phyloP scores from a whole-genome alignment of 2,797 vertebrate species.

The Rhynchotus rufescens region DNA sequence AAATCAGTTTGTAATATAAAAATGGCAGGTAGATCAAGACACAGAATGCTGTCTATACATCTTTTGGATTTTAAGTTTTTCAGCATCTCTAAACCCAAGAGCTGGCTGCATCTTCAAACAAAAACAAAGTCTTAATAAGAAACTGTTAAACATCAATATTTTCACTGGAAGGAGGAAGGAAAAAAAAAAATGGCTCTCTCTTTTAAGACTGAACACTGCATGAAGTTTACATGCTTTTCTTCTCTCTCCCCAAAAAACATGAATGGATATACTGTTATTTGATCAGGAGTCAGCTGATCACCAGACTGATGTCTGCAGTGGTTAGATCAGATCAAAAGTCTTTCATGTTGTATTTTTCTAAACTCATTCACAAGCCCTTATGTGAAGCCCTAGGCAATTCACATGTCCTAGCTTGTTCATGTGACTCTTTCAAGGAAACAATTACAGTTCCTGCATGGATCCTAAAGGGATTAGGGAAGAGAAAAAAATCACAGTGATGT shows the following conservation, averaged over 20 bases:
- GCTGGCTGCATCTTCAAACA: not conserved
- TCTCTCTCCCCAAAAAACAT: not conserved
- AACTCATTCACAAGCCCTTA: not conserved
- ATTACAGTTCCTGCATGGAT: not conserved
- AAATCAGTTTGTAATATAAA: not conserved
- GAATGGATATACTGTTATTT: not conserved
- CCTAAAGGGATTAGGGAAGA: not conserved
- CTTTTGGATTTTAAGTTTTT: not conserved
- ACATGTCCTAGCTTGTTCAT: not conserved
- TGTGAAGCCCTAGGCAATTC: not conserved
- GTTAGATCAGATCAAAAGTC: not conserved
- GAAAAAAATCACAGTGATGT: not conserved
- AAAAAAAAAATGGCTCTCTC: too few relatives aligned
- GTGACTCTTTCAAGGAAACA: not conserved
- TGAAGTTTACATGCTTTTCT: not conserved
- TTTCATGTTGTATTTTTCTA: not conserved
- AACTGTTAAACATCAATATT: not conserved
- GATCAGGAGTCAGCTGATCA: not conserved
- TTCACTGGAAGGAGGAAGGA: too few relatives aligned
- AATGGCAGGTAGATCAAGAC: not conserved
- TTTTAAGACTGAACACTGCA: not conserved
- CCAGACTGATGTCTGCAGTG: not conserved
- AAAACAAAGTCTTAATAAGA: not conserved
- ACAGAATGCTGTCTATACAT: not conserved
- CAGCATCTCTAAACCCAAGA: not conserved